Evolutionary conservation across 2,113 vertebrate species (phyloP), one percentile per base, ranked within the genome.

Genomic region (Nipponia nippon): DNA sequence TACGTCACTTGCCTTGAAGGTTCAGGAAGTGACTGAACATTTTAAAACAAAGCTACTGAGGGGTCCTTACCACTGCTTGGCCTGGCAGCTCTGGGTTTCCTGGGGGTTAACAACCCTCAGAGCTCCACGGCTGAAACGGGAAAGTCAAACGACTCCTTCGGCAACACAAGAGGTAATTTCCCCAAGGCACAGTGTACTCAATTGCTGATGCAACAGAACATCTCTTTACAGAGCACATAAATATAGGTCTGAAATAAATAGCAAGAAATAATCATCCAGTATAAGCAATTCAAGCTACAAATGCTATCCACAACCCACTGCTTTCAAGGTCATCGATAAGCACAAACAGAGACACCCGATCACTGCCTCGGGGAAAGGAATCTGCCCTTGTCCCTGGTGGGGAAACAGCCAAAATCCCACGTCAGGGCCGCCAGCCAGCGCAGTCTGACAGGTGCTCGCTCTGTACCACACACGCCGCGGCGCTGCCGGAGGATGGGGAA

Each of bases 381-480:
- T 34, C 59, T 42, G 77, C 22, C 46, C 90, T 9, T 13, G 59
- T 4, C n/a, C 13, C 72, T 17, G 53, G 13, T 10, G 62, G 67
- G 47, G 81, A 52, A 67, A 10, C 32, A 11, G 89, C 89, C 83
- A 44, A 21, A 46, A 29, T 12, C 8, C 70, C 18, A 2, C 13
- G 2, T 1, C 1, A 12, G 47, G 30, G 83, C 76, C n/a, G 63
- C 6, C 34, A 44, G 90, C 13, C 59, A 20, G 27, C 0, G 4
- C 32, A 2, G 21, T 2, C 29, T 1, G 4, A 4, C 46, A 22
- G 47, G 36, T 3, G 16, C 47, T 70, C 6, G 1, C 44, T 10
- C 32, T 8, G 1, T 1, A 16, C 30, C 5, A 14, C 25, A 4
- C 16, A 4, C 1, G 1, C 63, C 1, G 6, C 3, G 1, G 56